Percentiles rank a stretch among this genome's conserved stretches.
Evolutionary conservation across 2,888 invertebrate species (phyloP).

Genomic region (Tolmerus cingulatus): DNA sequence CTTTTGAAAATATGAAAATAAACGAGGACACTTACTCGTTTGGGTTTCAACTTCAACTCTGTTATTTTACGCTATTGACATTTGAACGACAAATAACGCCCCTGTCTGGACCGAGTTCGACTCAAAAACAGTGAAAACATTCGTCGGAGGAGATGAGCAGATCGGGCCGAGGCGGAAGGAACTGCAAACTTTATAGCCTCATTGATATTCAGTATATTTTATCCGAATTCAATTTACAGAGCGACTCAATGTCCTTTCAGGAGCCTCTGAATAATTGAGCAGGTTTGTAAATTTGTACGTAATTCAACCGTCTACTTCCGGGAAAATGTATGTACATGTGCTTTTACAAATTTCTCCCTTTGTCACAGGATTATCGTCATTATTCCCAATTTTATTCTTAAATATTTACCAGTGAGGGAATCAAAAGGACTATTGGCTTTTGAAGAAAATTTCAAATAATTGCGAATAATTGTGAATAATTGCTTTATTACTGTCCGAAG

Average conservation of each 20-base stretch:
- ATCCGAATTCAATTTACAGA: background rate
- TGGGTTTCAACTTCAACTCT: background rate
- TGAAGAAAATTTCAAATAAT: background rate
- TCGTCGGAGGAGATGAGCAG: background rate
- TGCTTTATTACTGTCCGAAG: background rate
- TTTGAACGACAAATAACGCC: conserved; percentile 4
- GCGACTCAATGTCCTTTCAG: background rate
- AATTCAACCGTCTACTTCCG: background rate
- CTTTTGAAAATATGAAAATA: background rate
- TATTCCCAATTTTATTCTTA: background rate
- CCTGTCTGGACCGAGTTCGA: background rate
- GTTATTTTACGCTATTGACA: conserved; percentile 25
- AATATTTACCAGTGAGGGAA: background rate
- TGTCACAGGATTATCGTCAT: background rate
- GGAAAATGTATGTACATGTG: background rate
- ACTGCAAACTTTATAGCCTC: conserved; percentile 1
- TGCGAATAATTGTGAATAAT: background rate
- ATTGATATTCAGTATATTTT: conserved; percentile 22
- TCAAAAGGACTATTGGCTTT: background rate
- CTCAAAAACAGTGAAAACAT: background rate
- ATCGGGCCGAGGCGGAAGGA: background rate
- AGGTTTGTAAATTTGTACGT: background rate
- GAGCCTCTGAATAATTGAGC: background rate
- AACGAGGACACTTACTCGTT: conserved; percentile 8
- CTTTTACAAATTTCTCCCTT: background rate